These are phyloP conservation scores for Pungitius pungitius DNA, from an alignment of 2,113 vertebrate genomes.

Conservation along the genomic window DNA sequence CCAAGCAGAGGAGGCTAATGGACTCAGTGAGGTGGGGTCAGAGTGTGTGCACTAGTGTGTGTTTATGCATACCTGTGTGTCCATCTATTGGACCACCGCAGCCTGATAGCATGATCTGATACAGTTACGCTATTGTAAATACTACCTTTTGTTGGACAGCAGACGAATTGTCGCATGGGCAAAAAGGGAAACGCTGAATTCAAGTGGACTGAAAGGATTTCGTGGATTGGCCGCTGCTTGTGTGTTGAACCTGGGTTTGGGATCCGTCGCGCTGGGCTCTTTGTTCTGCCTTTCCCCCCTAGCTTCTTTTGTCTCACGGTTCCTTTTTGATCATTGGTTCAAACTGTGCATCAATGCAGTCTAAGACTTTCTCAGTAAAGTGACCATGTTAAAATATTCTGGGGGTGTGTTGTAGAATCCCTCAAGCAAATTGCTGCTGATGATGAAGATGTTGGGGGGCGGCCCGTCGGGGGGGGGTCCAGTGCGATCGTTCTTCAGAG, in stretches of 20 bases:
- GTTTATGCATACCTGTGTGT: not conserved
- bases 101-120: conserved; percentile 19
- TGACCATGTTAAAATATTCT: conserved; percentile 72
- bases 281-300: conserved; percentile 68
- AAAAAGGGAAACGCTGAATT: conserved; percentile 46
- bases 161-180: conserved; percentile 33
- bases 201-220: conserved; percentile 41
- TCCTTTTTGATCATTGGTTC: conserved; percentile 62
- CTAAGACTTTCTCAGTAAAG: conserved; percentile 64
- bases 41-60: conserved; percentile 17
- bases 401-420: conserved; percentile 53
- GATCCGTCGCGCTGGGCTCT: conserved; percentile 61
- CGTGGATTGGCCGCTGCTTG: conserved; percentile 53
- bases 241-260: conserved; percentile 73
- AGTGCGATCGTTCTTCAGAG: not conserved
- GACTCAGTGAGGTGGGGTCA: conserved; percentile 41
- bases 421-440: conserved; percentile 72
- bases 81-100: conserved; percentile 36
- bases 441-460: conserved; percentile 66
- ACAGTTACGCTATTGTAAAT: conserved; percentile 48
- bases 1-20: conserved; percentile 55
- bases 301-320: conserved; percentile 60
- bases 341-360: conserved; percentile 68
- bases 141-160: conserved; percentile 33
- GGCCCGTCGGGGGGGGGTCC: conserved; percentile 22